Evolutionary conservation across 2,797 vertebrate species (phyloP).

Genomic region (Lacerta agilis): DNA sequence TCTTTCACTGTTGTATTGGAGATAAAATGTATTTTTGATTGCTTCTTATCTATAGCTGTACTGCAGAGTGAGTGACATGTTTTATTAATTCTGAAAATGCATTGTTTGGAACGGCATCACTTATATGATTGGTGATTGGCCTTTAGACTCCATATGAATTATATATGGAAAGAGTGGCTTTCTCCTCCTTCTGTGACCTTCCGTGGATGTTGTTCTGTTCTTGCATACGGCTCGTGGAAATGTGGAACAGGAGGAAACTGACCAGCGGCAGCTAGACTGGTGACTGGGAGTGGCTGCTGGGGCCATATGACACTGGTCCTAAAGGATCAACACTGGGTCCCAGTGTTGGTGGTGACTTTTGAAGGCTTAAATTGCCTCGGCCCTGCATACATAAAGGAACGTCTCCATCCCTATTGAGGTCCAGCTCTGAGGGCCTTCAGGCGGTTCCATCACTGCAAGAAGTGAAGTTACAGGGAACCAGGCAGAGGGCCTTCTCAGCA

Average conservation of each 20-base stretch:
- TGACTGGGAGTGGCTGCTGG: no score
- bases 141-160: constrained; percentile 31
- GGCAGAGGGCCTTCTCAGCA: no score
- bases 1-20: not conserved
- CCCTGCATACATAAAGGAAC: no score
- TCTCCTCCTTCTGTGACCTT: constrained; percentile 46
- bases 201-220: constrained; percentile 39
- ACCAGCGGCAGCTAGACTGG: no score
- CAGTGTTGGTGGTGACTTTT: no score
- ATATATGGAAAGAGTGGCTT: constrained; percentile 44
- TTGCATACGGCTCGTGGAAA: constrained; percentile 21
- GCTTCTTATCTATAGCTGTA: constrained; percentile 5
- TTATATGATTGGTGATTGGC: not conserved
- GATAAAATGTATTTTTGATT: constrained; percentile 6
- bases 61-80: constrained; percentile 11
- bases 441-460: no score
- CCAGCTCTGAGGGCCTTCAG: no score
- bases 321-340: no score
- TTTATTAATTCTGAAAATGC: constrained; percentile 35
- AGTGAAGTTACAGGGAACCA: no score
- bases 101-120: constrained; percentile 18
- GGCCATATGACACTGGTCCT: no score
- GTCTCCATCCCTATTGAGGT: no score
- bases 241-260: constrained; percentile 18
- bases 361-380: no score